Conservation (phyloP, 2,113 vertebrate species). For the Lagopus leucura region DNA sequence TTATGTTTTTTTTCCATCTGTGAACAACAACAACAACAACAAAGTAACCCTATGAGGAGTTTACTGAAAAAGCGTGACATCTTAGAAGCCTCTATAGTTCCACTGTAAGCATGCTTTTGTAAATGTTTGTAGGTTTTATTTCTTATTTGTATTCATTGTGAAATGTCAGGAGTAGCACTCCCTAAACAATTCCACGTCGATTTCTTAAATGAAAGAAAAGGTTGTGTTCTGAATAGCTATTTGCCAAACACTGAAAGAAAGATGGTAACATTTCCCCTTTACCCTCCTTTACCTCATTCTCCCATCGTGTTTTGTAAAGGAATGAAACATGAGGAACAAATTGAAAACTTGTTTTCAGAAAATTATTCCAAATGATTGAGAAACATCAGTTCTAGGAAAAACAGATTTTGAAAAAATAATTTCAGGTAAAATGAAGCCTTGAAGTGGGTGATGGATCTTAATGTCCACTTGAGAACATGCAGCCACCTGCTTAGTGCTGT, state of each 20-base stretch:
- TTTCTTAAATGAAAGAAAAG: not conserved
- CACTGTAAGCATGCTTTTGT: conserved; percentile 9
- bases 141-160: conserved; percentile 36
- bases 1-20: not conserved
- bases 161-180: conserved; percentile 43
- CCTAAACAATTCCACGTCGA: conserved; percentile 11
- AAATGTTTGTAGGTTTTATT: conserved; percentile 56
- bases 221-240: not conserved
- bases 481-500: not conserved
- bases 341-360: not conserved
- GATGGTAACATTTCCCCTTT: not conserved
- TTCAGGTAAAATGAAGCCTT: too few species aligned
- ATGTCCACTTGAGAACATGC: not conserved
- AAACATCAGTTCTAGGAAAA: not conserved
- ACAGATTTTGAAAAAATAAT: not conserved
- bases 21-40: not conserved
- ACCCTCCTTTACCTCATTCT: not conserved
- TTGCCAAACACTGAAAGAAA: not conserved
- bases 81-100: conserved; percentile 17
- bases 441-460: not conserved
- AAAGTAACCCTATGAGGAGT: not conserved
- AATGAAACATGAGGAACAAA: not conserved
- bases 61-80: conserved; percentile 15
- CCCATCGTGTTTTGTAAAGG: not conserved
- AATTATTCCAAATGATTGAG: not conserved